phyloP scores from a whole-genome alignment of 92 coral and sea anemone species.

The Isaurus tuberculatus region DNA sequence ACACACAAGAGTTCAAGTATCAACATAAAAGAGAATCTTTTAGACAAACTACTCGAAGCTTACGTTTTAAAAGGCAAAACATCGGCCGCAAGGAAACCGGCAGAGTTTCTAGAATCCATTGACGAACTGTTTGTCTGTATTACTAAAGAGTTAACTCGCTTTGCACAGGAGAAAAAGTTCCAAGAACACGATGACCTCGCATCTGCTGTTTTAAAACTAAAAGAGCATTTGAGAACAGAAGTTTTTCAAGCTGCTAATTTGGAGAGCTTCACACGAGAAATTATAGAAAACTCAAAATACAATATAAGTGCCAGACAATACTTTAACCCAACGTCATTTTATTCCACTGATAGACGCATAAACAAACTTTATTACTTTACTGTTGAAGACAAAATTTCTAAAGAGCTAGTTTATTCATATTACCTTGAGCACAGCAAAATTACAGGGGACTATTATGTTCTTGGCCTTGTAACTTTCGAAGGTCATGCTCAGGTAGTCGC shows the following conservation, averaged over 20 bases:
- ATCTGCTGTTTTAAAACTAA: conserved; percentile 21
- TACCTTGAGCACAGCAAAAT: conserved; percentile 36
- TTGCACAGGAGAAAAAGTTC: conserved; percentile 30
- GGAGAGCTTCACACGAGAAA: conserved; percentile 33
- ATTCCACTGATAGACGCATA: conserved; percentile 10
- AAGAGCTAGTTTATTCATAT: neutral
- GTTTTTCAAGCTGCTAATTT: conserved; percentile 22
- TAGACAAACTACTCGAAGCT: conserved; percentile 4
- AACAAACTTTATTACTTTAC: conserved; percentile 22
- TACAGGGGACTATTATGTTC: conserved; percentile 23
- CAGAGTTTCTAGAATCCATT: conserved; percentile 11
- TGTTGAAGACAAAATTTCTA: conserved; percentile 12
- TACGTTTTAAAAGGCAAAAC: conserved; percentile 23
- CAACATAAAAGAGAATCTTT: neutral
- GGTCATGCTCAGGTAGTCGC: conserved; percentile 31
- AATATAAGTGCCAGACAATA: conserved; percentile 28
- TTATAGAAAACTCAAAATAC: conserved; percentile 9
- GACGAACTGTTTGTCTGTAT: conserved; percentile 31
- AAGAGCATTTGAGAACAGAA: conserved; percentile 21
- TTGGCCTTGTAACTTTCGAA: conserved; percentile 19
- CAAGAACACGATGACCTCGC: conserved; percentile 30
- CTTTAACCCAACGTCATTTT: conserved; percentile 27
- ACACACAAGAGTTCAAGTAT: neutral
- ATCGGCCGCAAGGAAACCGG: neutral
- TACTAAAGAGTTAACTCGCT: conserved; percentile 24